Percentiles rank a stretch among this genome's conserved stretches.
Evolutionary conservation across 2,113 vertebrate species (phyloP).

Genomic region (Serinus canaria): DNA sequence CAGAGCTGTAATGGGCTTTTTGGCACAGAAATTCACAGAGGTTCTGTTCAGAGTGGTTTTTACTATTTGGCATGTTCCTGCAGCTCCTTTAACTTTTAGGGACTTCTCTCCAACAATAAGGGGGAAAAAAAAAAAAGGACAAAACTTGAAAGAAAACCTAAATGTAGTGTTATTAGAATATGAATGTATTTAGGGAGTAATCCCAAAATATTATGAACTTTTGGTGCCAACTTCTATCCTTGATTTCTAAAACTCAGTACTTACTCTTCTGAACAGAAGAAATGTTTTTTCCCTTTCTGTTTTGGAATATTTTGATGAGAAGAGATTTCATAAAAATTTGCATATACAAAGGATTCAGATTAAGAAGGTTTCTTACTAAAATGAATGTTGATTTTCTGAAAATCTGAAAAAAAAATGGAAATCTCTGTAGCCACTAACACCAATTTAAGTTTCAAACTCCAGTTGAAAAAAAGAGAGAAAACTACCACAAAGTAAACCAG

Average conservation of each 20-base stretch:
- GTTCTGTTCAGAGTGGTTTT: not conserved
- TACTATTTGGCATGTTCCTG: not conserved
- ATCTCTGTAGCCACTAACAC: not conserved
- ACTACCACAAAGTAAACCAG: not conserved
- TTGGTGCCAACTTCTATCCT: not conserved
- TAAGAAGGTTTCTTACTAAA: not conserved
- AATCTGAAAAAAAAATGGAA: not conserved
- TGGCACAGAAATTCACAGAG: not conserved
- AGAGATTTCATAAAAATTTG: not conserved
- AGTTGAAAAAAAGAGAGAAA: not conserved
- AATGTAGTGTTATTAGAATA: not conserved
- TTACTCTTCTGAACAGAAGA: not conserved
- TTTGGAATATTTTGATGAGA: not conserved
- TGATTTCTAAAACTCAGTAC: not conserved
- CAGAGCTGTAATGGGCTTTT: not conserved
- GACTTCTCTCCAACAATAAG: not conserved
- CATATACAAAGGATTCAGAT: not conserved
- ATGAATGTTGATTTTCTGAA: not conserved
- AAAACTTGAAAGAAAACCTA: not conserved
- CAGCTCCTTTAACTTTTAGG: not conserved
- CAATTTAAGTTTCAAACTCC: not conserved
- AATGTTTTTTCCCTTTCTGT: not conserved
- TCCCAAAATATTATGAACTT: not conserved
- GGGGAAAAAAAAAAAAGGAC: rapidly evolving
- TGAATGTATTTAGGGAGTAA: not conserved